Percentiles rank a stretch among this genome's conserved stretches.
phyloP scores from a whole-genome alignment of 2,113 vertebrate species.

The Tachycineta bicolor region DNA sequence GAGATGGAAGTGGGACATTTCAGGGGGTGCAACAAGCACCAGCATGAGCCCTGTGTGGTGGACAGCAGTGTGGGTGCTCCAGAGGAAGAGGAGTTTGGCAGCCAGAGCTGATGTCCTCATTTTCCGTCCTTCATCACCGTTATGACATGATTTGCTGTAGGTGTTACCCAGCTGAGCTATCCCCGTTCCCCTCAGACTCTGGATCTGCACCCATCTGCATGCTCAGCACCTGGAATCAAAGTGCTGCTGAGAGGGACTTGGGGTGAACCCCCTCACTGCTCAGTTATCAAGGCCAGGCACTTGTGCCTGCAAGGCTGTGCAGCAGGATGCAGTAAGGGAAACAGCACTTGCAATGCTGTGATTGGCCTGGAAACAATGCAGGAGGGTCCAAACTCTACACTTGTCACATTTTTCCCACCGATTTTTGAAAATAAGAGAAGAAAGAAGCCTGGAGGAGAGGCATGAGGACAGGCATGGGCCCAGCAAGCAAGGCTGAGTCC shows the following conservation, averaged over 20 bases:
- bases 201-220: not conserved
- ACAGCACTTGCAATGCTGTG: not conserved
- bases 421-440: not conserved
- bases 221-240: not conserved
- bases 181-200: not conserved
- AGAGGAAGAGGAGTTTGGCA: not conserved
- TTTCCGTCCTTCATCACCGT: fast-evolving
- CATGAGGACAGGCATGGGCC: fast-evolving
- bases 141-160: not conserved
- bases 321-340: not conserved
- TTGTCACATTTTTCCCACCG: not conserved
- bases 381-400: fast-evolving
- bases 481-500: not conserved
- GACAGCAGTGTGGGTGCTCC: fast-evolving
- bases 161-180: not conserved
- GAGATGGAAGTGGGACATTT: not conserved
- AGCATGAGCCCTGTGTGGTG: not conserved
- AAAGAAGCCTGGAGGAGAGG: fast-evolving
- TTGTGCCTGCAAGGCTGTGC: not conserved
- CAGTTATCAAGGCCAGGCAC: fast-evolving
- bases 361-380: not conserved
- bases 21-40: not conserved
- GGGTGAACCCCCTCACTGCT: not conserved
- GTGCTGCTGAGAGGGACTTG: not conserved
- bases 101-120: not conserved